Conservation (phyloP, 30 jellyfish, hydroid and myxozoan genomes). For the Pelagia noctiluca region DNA sequence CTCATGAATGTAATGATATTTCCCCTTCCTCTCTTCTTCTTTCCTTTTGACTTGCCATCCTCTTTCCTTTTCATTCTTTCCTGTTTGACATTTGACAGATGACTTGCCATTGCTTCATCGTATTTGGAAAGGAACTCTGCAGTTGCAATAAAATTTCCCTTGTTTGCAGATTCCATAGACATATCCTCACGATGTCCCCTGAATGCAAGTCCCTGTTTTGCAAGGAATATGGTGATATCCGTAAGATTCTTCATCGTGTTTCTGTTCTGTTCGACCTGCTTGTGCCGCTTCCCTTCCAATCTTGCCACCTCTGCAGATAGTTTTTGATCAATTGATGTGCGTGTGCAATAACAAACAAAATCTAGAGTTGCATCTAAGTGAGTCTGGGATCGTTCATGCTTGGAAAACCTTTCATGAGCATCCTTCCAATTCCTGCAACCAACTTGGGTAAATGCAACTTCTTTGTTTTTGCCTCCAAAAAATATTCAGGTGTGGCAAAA, state of each 20-base stretch:
- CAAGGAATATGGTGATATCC: conserved; percentile 2
- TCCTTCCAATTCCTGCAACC: conserved; percentile 60
- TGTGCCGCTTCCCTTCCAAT: conserved; percentile 37
- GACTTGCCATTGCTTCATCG: conserved; percentile 12
- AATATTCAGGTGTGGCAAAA: conserved; percentile 42
- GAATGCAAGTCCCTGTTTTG: conserved; percentile 35
- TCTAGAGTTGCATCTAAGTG: conserved; percentile 54
- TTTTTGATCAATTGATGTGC: conserved; percentile 21
- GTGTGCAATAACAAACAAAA: conserved; percentile 7
- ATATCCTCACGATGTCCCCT: conserved; percentile 37
- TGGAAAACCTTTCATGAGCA: conserved; percentile 46
- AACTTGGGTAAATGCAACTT: conserved; percentile 33
- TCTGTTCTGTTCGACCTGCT: conserved; percentile 36
- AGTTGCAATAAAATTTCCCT: conserved; percentile 25
- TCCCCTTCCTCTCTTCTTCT: conserved; percentile 12
- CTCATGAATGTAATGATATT: conserved; percentile 21
- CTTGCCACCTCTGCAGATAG: conserved; percentile 20
- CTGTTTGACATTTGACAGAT: background rate
- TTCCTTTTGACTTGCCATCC: conserved; percentile 4
- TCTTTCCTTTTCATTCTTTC: conserved; percentile 2
- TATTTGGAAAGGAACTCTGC: conserved; percentile 41
- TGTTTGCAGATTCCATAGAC: background rate
- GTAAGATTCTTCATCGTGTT: conserved; percentile 13
- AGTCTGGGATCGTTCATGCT: conserved; percentile 43
- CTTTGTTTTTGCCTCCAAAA: conserved; percentile 49